A percentile compares a stretch with the other conserved stretches of the same genome.
These are phyloP conservation scores for Nebria salina DNA, from an alignment of 2,888 invertebrate genomes.

Conservation along the genomic window DNA sequence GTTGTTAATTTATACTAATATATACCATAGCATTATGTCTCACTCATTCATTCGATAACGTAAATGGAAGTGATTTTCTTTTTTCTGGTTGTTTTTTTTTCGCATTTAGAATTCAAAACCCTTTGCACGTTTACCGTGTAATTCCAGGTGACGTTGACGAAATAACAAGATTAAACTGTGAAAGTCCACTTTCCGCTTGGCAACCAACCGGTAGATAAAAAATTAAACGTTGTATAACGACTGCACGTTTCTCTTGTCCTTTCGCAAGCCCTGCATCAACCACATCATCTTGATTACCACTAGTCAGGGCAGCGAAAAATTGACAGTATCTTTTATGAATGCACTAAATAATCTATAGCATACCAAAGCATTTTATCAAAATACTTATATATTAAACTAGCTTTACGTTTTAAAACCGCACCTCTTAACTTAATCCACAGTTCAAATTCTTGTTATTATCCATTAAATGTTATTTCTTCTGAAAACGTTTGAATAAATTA, in stretches of 20 bases:
- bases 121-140: neutral
- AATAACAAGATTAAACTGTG: conserved; percentile 36
- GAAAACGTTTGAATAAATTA: no score
- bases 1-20: no score
- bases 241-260: neutral
- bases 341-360: neutral
- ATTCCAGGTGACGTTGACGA: conserved; percentile 30
- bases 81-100: neutral
- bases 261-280: neutral
- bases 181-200: conserved; percentile 27
- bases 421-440: no score
- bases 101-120: neutral
- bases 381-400: no score
- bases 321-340: neutral
- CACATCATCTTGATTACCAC: neutral
- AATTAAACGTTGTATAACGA: conserved; percentile 36
- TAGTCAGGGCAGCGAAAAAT: neutral
- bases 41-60: no score
- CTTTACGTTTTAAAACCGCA: no score
- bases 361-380: no score
- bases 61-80: no score
- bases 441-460: no score
- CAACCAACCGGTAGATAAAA: conserved; percentile 22
- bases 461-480: no score
- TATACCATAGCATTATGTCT: no score